Evolutionary conservation across 2,113 vertebrate species (phyloP).

Genomic region (Pseudorectes ferrugineus): DNA sequence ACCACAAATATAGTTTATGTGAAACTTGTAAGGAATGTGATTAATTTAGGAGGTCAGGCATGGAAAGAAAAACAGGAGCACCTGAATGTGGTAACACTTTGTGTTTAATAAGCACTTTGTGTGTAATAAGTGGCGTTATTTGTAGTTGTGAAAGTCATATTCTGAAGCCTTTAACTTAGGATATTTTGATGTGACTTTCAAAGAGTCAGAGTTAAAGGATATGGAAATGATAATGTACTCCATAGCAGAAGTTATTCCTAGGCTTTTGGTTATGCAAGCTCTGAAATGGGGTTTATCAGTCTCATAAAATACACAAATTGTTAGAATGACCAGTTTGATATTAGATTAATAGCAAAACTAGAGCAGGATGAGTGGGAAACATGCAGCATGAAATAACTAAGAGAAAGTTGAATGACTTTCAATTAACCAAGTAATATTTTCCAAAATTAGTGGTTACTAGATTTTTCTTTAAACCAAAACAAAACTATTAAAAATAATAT

Average conservation of each 20-base stretch:
- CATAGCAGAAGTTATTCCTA: not conserved
- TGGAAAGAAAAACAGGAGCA: not conserved
- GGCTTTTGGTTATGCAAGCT: not conserved
- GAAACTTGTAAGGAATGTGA: not conserved
- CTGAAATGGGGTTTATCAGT: not conserved
- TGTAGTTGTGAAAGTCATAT: not conserved
- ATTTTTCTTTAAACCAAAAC: not conserved
- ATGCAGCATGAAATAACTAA: not conserved
- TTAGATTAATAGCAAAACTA: not conserved
- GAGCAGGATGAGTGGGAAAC: not conserved
- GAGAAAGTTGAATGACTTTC: not conserved
- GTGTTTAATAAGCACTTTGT: not conserved
- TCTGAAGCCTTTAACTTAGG: not conserved
- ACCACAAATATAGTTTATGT: not conserved
- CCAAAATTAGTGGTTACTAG: not conserved
- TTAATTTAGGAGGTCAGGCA: not conserved
- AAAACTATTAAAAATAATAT: not conserved
- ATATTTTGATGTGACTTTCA: not conserved
- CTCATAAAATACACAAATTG: not conserved
- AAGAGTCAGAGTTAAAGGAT: not conserved
- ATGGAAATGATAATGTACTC: not conserved
- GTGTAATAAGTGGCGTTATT: not conserved
- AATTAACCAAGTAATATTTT: not conserved
- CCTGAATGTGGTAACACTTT: not conserved
- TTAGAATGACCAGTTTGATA: not conserved